Evolutionary conservation across 2,888 invertebrate species (phyloP).

Genomic region (Watsonalla binaria): DNA sequence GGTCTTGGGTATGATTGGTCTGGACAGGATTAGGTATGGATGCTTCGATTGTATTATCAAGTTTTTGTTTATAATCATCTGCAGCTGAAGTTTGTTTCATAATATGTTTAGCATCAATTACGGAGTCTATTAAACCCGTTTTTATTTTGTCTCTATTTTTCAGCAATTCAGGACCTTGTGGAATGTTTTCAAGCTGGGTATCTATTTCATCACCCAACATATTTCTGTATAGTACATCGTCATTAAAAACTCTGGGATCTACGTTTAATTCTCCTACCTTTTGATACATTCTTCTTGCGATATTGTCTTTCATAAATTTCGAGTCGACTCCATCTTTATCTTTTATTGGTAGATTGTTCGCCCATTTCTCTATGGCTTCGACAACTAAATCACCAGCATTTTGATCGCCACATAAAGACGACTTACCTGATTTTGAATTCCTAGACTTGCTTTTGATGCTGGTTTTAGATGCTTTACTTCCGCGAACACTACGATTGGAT

Average conservation of each 20-base stretch:
- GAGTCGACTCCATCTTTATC: conserved; percentile 19
- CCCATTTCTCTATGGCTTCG: conserved; percentile 50
- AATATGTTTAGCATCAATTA: conserved; percentile 34
- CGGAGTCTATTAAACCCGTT: conserved; percentile 28
- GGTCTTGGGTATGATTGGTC: conserved; percentile 26
- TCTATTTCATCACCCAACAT: conserved; percentile 41
- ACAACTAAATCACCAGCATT: conserved; percentile 31
- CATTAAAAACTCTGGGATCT: conserved; percentile 34
- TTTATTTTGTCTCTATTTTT: conserved; percentile 32
- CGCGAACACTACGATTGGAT: background rate
- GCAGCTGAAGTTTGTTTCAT: conserved; percentile 38
- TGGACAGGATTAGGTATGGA: conserved; percentile 39
- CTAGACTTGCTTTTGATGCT: conserved; percentile 5
- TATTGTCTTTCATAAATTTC: conserved; percentile 30
- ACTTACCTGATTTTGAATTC: background rate
- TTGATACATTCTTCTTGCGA: conserved; percentile 42
- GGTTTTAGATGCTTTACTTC: background rate
- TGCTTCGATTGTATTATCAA: conserved; percentile 43
- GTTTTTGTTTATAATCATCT: conserved; percentile 40
- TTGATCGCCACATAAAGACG: background rate
- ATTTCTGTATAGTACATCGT: conserved; percentile 39
- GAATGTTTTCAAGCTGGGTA: conserved; percentile 32
- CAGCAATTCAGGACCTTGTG: conserved; percentile 23
- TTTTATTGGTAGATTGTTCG: conserved; percentile 38
- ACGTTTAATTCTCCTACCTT: conserved; percentile 44